phyloP scores from a whole-genome alignment of 2,797 vertebrate species.

The Gambelia wislizenii region DNA sequence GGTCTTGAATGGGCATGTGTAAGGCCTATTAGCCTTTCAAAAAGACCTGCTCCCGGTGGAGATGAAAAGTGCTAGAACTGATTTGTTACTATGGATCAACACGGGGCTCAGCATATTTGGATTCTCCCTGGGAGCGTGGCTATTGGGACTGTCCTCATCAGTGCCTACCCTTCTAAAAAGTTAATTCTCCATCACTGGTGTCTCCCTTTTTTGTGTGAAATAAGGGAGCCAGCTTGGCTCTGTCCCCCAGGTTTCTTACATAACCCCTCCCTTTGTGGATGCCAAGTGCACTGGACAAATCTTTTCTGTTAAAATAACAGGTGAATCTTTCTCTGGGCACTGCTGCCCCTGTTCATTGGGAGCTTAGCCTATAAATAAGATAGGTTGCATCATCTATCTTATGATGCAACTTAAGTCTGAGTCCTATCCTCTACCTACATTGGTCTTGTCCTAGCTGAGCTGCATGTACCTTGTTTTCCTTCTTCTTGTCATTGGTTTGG shows the following conservation, averaged over 20 bases:
- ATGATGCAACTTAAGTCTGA: background rate
- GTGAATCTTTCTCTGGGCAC: background rate
- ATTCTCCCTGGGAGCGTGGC: too few relatives aligned
- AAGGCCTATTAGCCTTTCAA: background rate
- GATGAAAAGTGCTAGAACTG: background rate
- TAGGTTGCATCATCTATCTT: too few relatives aligned
- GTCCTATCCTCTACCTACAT: background rate
- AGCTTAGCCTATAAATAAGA: too few relatives aligned
- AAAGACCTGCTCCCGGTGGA: background rate
- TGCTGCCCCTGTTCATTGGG: background rate
- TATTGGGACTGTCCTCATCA: too few relatives aligned
- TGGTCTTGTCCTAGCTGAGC: too few relatives aligned
- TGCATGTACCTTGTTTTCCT: too few relatives aligned
- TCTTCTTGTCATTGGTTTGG: background rate
- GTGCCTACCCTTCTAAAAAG: too few relatives aligned
- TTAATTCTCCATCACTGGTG: too few relatives aligned
- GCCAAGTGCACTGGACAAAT: background rate
- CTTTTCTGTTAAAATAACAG: background rate
- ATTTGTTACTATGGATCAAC: background rate
- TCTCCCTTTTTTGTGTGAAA: too few relatives aligned
- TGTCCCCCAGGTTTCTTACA: background rate
- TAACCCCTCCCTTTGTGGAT: background rate
- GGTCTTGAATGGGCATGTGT: background rate
- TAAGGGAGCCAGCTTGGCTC: too few relatives aligned
- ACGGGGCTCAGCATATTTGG: too few relatives aligned